Conservation (phyloP, 2,797 vertebrate species). For the Eulemur coronatus region DNA sequence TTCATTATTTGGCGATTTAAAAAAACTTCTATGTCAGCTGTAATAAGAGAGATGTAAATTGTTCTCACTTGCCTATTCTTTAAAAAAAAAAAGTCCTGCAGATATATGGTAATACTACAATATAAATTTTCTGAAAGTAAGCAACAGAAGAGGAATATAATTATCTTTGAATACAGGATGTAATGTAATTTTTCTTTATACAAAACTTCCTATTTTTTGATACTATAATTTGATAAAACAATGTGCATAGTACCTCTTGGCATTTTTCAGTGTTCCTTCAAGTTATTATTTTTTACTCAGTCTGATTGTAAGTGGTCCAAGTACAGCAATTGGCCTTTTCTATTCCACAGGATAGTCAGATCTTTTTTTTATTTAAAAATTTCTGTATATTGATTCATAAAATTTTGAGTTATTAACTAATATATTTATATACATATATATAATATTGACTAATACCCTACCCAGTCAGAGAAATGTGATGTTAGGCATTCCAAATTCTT, state of each 20-base stretch:
- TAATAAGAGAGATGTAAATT: background rate
- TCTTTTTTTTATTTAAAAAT: background rate
- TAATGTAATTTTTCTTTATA: conserved; percentile 56
- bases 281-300: background rate
- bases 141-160: conserved; percentile 57
- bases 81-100: conserved; percentile 11
- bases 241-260: background rate
- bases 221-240: background rate
- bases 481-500: background rate
- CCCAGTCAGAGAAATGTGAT: background rate
- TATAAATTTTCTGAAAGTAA: conserved; percentile 41
- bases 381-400: background rate
- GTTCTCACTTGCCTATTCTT: background rate
- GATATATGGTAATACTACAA: background rate
- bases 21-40: background rate
- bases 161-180: conserved; percentile 56
- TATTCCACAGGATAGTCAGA: background rate
- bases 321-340: background rate
- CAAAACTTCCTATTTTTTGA: background rate
- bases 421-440: background rate
- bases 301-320: background rate
- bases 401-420: conserved; percentile 4
- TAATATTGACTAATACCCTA: background rate
- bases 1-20: background rate
- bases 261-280: background rate